phyloP scores from a whole-genome alignment of 2,797 vertebrate genomes.

The Cyclopterus lumpus region DNA sequence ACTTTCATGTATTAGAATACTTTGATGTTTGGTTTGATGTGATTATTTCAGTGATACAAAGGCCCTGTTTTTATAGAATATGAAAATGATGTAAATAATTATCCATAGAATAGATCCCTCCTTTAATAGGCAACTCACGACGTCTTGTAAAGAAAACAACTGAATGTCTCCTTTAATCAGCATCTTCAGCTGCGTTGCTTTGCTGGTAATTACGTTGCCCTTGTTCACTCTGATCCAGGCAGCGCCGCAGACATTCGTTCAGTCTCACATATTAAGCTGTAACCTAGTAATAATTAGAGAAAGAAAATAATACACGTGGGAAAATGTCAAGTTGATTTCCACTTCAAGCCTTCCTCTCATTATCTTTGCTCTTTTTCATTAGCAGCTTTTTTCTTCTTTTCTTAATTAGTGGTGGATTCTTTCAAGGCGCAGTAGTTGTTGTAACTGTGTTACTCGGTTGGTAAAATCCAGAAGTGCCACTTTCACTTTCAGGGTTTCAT shows the following conservation, averaged over 20 bases:
- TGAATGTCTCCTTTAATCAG: conserved; percentile 43
- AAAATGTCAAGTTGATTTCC: conserved; percentile 50
- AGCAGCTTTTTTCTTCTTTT: background rate
- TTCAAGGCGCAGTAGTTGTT: background rate
- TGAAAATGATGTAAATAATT: conserved; percentile 1
- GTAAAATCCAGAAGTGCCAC: background rate
- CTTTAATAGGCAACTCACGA: conserved; percentile 18
- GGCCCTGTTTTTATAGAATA: background rate
- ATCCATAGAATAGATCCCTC: background rate
- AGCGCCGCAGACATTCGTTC: background rate
- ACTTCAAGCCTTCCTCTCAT: conserved; percentile 33
- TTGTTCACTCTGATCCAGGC: conserved; percentile 30
- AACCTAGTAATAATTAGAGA: conserved; percentile 42
- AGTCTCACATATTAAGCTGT: conserved; percentile 30
- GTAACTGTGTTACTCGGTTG: background rate
- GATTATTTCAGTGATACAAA: background rate
- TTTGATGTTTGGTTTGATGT: conserved; percentile 13
- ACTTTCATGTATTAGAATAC: background rate
- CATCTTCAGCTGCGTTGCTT: conserved; percentile 13
- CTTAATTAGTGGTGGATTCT: background rate
- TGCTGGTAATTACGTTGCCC: conserved; percentile 38
- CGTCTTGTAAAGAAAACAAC: conserved; percentile 35
- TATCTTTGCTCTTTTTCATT: conserved; percentile 29
- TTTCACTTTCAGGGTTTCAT: background rate
- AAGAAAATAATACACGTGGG: conserved; percentile 13